phyloP scores from a whole-genome alignment of 2,888 invertebrate genomes.

The Oligia fasciuncula region DNA sequence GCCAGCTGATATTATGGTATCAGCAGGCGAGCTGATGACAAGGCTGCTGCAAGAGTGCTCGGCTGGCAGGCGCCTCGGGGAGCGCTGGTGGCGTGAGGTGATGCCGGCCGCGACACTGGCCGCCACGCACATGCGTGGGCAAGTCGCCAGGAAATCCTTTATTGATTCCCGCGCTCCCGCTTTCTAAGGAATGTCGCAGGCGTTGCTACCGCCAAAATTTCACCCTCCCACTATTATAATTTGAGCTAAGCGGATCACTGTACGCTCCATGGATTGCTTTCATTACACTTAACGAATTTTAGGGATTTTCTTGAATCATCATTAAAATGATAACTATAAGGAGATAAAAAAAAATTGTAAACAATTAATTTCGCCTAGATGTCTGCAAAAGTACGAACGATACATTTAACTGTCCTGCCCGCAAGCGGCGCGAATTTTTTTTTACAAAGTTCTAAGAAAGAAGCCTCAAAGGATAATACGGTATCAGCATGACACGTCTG shows the following conservation, averaged over 20 bases:
- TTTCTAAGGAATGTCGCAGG: constrained; percentile 88
- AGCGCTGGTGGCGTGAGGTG: constrained; percentile 60
- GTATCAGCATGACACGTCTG: constrained; percentile 14
- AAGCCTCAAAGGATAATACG: too few species aligned
- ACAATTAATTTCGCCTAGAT: too few species aligned
- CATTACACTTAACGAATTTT: constrained; percentile 73
- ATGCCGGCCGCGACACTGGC: constrained; percentile 68
- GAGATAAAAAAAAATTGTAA: constrained; percentile 50
- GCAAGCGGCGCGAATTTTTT: too few species aligned
- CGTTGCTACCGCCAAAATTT: constrained; percentile 86
- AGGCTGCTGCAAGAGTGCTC: constrained; percentile 16
- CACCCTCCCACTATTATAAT: constrained; percentile 81
- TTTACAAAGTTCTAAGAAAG: too few species aligned
- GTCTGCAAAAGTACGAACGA: too few species aligned
- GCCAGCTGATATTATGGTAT: neutral
- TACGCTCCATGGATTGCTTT: constrained; percentile 76
- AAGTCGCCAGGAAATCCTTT: constrained; percentile 90
- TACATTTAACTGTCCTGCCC: too few species aligned
- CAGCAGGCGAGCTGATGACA: constrained; percentile 39
- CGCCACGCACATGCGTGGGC: constrained; percentile 90
- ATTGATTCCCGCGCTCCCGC: constrained; percentile 89
- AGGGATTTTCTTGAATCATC: constrained; percentile 51
- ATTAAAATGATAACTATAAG: constrained; percentile 43
- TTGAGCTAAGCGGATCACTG: constrained; percentile 82
- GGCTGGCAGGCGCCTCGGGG: constrained; percentile 10